Percentiles rank a stretch among this genome's conserved stretches.
phyloP scores from a whole-genome alignment of 2,888 invertebrate species.

The Andrena trimmerana region DNA sequence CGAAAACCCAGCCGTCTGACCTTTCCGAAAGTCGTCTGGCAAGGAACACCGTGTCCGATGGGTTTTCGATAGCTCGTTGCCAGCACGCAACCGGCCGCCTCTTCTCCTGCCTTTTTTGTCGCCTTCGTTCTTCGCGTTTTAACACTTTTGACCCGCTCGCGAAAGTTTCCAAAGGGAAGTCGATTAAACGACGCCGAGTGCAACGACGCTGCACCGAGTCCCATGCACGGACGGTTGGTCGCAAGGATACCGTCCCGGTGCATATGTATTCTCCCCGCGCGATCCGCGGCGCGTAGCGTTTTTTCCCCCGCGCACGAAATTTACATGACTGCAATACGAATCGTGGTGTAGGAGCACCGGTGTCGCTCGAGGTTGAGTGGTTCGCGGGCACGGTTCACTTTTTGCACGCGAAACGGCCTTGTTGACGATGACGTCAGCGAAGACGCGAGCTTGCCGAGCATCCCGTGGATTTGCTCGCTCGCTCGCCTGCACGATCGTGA shows the following conservation, averaged over 20 bases:
- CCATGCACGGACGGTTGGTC: no score
- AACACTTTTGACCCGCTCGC: no score
- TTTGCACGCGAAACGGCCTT: constrained; percentile 60
- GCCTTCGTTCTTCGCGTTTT: no score
- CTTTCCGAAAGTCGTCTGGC: constrained; percentile 63
- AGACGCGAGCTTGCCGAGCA: constrained; percentile 56
- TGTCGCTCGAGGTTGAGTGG: constrained; percentile 17
- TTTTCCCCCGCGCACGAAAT: constrained; percentile 28
- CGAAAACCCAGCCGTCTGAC: constrained; percentile 60
- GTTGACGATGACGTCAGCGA: constrained; percentile 60
- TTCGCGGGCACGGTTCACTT: constrained; percentile 53
- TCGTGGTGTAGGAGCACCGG: constrained; percentile 9
- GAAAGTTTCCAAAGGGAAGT: no score
- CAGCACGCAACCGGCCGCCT: constrained; percentile 63
- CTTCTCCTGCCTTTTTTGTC: constrained; percentile 27
- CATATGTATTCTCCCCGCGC: constrained; percentile 17
- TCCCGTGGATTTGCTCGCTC: constrained; percentile 52
- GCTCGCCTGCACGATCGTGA: constrained; percentile 42
- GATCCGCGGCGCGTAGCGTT: not conserved
- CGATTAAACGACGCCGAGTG: no score
- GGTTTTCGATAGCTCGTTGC: constrained; percentile 77
- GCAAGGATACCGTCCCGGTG: not conserved
- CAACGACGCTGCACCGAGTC: no score
- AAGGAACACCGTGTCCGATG: constrained; percentile 64
- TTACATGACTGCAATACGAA: constrained; percentile 48